Evolutionary conservation across 2,113 vertebrate species (phyloP).

Genomic region (Tauraco erythrolophus): DNA sequence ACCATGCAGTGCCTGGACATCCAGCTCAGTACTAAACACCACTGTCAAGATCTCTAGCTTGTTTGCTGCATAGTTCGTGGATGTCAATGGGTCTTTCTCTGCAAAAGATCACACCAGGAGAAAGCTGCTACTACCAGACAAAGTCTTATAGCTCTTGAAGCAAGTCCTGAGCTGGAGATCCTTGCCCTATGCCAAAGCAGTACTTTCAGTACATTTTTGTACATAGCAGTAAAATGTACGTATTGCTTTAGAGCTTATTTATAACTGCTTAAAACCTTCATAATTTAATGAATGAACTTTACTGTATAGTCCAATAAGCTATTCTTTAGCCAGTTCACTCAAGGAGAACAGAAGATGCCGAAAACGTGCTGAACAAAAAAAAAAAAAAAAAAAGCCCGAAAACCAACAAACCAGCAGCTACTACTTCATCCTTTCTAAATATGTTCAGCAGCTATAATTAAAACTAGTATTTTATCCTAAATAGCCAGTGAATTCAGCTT

Average conservation of each 20-base stretch:
- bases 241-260: background rate
- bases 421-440: background rate
- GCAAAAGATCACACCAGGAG: fast-evolving
- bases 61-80: background rate
- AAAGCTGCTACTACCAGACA: background rate
- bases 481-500: background rate
- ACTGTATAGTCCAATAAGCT: background rate
- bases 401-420: background rate
- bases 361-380: background rate
- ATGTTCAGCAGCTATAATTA: background rate
- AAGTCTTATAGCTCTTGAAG: background rate
- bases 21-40: background rate
- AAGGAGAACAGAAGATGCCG: background rate
- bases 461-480: background rate
- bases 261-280: background rate
- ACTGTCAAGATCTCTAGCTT: background rate
- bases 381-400: too few relatives aligned
- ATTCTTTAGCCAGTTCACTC: background rate
- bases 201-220: background rate
- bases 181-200: background rate
- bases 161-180: background rate
- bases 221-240: background rate
- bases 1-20: fast-evolving
- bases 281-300: background rate
- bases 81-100: background rate